Evolutionary conservation across 2,888 invertebrate genomes (phyloP), one percentile per base, ranked within the genome.

Genomic region (Dendrolimus pini): DNA sequence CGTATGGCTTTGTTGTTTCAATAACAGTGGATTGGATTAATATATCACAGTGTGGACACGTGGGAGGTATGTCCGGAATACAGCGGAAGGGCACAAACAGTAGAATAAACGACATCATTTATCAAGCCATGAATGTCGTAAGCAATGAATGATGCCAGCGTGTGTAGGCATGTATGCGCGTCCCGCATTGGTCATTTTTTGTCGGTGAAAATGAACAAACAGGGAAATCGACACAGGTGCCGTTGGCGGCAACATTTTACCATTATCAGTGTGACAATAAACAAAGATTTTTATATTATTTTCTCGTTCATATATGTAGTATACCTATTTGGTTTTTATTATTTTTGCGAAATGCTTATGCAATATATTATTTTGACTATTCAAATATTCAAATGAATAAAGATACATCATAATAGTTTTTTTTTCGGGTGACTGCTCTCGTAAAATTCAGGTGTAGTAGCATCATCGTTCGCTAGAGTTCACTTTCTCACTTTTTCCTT

Each of bases 21-120:
- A 56, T 57, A 59, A 30, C 57, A 59, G 55, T 59, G 62, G 60
- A 68, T 65, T 59, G 60, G 62, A 64, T 63, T 65, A 67, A 68
- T 69, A 69, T 62, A 70, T 68, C 70, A 70, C 56, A 59, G 60
- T 61, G 66, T 64, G 70, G 70, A 67, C 68, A 65, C 59, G 65
- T 53, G 61, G 60, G 63, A 54, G 61, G 58, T 64, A 63, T 65
- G 58, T 60, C 62, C 58, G 58, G 62, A 64, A 64, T 60, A 62
- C 55, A 60, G 58, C 59, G 60, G 61, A 56, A 56, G 53, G 41
- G 41, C 41, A 41, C 41, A 41, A 18, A 56, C 41, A 53, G 41
- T 10, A 52, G 53, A 70, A 77, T 75, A 76, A 73, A 76, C 76
- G 73, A 73, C 65, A 67, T 69, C 72, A 74, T 78, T 73, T 74